Evolutionary conservation across 2,113 vertebrate genomes (phyloP), one percentile per base, ranked within the genome.

Genomic region (Engraulis encrasicolus): DNA sequence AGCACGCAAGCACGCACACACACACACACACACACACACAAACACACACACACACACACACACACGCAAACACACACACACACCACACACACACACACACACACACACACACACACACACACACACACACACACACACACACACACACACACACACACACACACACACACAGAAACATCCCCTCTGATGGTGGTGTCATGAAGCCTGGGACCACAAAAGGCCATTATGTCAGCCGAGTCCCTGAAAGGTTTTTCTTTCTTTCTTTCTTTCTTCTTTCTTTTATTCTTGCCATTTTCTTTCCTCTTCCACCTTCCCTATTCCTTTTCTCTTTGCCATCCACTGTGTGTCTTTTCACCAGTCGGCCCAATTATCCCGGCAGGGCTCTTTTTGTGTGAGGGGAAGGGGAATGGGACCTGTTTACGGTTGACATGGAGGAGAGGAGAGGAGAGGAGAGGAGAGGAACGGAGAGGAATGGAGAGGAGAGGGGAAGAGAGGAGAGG

Each of bases 371-470:
- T 74, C 27, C 66, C 17, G 66, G 14, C 31, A 74, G 66, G 66
- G 23, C 66, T 15, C 31, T 31, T 31, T 9, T 45, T 3, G 40
- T 45, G 40, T 45, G 40, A 14, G 31, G 66, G 0, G 23, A n/a
- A 15, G 66, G 23, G 34, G 66, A 74, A 34, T 23, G 66, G 66
- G 66, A 34, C 66, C 66, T 74, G 66, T 74, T 74, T 74, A 74
- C 14, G 66, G 31, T 34, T 34, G 66, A 74, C 27, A 74, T 15
- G 4, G 66, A 74, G 66, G 66, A 17, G 15, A 74, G 34, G 66
- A 31, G n/a, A n/a, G n/a, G n/a, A n/a, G n/a, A n/a, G n/a, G n/a
- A n/a, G n/a, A n/a, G n/a, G n/a, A n/a, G n/a, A n/a, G n/a, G n/a
- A n/a, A n/a, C n/a, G n/a, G n/a, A n/a, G n/a, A n/a, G n/a, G n/a